Base-by-base conservation (phyloP, 2,888 invertebrate species). In the Abrostola tripartita region DNA sequence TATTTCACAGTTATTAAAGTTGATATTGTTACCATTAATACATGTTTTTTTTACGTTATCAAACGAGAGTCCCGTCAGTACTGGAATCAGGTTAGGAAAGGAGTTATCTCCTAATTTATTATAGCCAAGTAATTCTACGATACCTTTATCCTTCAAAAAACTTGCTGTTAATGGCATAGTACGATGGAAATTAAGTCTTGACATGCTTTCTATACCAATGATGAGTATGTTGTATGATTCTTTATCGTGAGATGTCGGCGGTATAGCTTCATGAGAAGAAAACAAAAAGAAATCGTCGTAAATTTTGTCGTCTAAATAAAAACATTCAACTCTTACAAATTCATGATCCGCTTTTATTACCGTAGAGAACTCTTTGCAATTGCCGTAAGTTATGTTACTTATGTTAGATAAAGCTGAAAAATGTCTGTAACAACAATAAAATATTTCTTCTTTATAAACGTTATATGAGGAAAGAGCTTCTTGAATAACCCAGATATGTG, bases 31-130 rank as follows among this genome's bases (percentile, higher is more conserved):
- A 24, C 92, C 88, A 0, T 91, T 93, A 90, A 96, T 95, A 82
- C 97, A 98, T 0, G 85, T 90, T 91, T 87, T 40, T 47, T 90
- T 89, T 12, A 97, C 82, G 79, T 97, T 96, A 1, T 91, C 89
- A 52, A 95, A 95, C 10, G 95, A 95, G 41, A 96, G 81, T 0
- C 98, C 98, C 10, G 96, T 95, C n/a, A 98, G 89, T 50, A 97
- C 93, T 0, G 98, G 97, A 44, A 98, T 95, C 50, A 98, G 85
- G 88, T 99, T 99, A 0, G 98, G 98, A 84, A 97, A 98, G 0
- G 98, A 98, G 85, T 98, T 99, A 88, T 98, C 98, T 0, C 96
- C 99, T 4, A 99, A 96, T 94, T 98, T 99, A 84, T 97, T 98
- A 88, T 98, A 98, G 0, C 98, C 98, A 67, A 96, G 86, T 85